Conservation (phyloP, 2,797 vertebrate genomes). For the Mionectes olivaceus region DNA sequence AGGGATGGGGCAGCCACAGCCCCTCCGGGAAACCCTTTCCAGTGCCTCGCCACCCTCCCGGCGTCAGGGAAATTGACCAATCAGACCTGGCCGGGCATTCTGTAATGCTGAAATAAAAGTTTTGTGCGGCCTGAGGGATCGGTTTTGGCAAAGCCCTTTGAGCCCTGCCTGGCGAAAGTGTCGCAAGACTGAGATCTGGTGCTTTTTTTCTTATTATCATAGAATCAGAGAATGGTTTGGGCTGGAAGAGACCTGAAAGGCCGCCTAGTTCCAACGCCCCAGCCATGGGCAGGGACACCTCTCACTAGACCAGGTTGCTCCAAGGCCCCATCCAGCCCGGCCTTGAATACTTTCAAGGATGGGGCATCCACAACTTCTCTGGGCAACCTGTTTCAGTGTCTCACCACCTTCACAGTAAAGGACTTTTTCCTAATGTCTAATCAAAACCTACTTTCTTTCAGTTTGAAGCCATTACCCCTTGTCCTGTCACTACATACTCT, state of each 20-base stretch:
- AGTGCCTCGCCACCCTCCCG: too few species aligned
- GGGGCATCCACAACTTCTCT: neutral
- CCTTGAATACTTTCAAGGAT: neutral
- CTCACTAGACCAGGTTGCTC: neutral
- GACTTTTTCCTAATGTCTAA: neutral
- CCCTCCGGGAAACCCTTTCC: neutral
- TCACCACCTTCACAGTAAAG: neutral
- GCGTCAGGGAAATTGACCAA: neutral
- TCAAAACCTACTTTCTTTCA: neutral
- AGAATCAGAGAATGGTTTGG: neutral
- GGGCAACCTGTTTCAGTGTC: neutral
- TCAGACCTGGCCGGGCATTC: neutral
- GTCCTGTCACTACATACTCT: neutral
- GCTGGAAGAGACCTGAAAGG: neutral
- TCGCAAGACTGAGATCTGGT: accelerated
- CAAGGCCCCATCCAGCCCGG: neutral
- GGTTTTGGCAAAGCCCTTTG: neutral
- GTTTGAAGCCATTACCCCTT: neutral
- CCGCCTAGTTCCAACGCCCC: neutral
- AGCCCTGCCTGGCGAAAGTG: neutral
- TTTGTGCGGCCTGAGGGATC: neutral
- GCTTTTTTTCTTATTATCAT: neutral
- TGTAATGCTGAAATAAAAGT: neutral
- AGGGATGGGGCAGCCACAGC: neutral
- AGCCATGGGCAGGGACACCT: neutral